Evolutionary conservation across 1,140 invertebrate species (phyloP), one percentile per base, ranked within the genome.

Genomic region (Pseudachorutes palmiensis): DNA sequence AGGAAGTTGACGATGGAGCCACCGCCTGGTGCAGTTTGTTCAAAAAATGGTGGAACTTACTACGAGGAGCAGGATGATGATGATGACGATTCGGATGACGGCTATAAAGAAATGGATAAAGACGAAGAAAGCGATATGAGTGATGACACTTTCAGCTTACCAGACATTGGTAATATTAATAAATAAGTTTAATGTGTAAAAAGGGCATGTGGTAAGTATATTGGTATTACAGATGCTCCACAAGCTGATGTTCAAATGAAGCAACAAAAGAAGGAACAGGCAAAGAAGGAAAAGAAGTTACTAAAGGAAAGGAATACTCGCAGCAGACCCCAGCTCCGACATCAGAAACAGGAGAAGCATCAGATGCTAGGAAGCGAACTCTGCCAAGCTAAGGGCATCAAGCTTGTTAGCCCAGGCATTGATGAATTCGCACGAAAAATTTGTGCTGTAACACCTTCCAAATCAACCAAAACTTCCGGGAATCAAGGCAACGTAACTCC

Each of bases 121-220:
- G n/a, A n/a, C n/a, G n/a, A n/a, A n/a, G n/a, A n/a, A n/a, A n/a
- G n/a, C n/a, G n/a, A n/a, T n/a, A n/a, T n/a, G n/a, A n/a, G n/a
- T n/a, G 64, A 66, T 29, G 66, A 67, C 30, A 45, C 48, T 45
- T 55, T 66, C 26, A 70, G 68, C 33, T 48, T 70, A 48, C 68
- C n/a, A n/a, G n/a, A n/a, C n/a, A n/a, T n/a, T n/a, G n/a, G n/a
- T n/a, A n/a, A n/a, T n/a, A n/a, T n/a, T n/a, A n/a, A n/a, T n/a
- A n/a, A n/a, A n/a, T n/a, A n/a, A n/a, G n/a, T n/a, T n/a, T n/a
- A n/a, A n/a, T n/a, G n/a, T n/a, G n/a, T n/a, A n/a, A n/a, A n/a
- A n/a, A n/a, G n/a, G n/a, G n/a, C n/a, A n/a, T n/a, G n/a, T n/a
- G n/a, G n/a, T n/a, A n/a, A n/a, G n/a, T n/a, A n/a, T n/a, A n/a